A percentile compares a stretch with the other conserved stretches of the same genome.
These are phyloP conservation scores for Tholera decimalis DNA, from an alignment of 2,888 invertebrate genomes.

Conservation along the genomic window DNA sequence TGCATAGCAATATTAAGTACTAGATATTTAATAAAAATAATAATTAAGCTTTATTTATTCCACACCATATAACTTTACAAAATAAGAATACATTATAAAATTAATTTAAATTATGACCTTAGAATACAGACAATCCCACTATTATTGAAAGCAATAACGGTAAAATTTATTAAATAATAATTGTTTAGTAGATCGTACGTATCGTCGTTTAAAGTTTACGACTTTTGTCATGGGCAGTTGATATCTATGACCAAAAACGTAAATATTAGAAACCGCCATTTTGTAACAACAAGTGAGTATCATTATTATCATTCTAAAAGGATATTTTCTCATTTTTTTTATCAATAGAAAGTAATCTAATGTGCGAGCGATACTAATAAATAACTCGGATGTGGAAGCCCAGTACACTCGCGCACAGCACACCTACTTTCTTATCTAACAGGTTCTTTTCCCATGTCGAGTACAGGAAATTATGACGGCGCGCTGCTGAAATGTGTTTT, in stretches of 20 bases:
- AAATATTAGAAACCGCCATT: background rate
- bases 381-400: background rate
- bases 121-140: too few species aligned
- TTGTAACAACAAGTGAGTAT: background rate
- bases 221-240: too few species aligned
- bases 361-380: background rate
- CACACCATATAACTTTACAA: too few species aligned
- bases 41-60: too few species aligned
- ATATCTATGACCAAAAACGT: background rate
- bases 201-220: too few species aligned
- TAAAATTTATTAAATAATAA: too few species aligned
- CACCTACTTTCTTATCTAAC: conserved; percentile 19
- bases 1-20: conserved; percentile 11
- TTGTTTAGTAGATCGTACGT: too few species aligned
- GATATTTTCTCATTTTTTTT: background rate
- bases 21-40: conserved; percentile 1
- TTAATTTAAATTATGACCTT: too few species aligned
- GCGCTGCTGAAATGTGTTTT: conserved; percentile 6
- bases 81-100: too few species aligned
- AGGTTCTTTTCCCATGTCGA: conserved; percentile 17
- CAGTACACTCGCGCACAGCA: background rate
- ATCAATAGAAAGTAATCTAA: background rate
- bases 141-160: too few species aligned
- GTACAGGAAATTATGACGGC: conserved; percentile 27
- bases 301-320: background rate